These are phyloP conservation scores for Tribolium freemani DNA, from an alignment of 2,888 invertebrate genomes.

Conservation along the genomic window DNA sequence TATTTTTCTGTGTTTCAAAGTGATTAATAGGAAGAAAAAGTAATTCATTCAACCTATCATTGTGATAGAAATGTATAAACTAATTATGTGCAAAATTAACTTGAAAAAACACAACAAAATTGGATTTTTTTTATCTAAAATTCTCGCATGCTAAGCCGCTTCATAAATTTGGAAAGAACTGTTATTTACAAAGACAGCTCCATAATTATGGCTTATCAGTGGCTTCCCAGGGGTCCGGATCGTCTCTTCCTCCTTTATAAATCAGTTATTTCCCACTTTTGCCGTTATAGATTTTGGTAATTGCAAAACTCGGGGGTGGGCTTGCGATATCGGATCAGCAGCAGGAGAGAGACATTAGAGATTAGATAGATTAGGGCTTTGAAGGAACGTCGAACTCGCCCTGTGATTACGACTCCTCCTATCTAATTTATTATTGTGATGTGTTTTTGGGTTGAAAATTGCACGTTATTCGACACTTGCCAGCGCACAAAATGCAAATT, in stretches of 20 bases:
- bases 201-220: conserved; percentile 1
- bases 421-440: conserved; percentile 55
- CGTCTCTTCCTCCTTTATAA: conserved; percentile 3
- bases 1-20: too few relatives aligned
- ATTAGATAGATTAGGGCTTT: conserved; percentile 57
- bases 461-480: conserved; percentile 54
- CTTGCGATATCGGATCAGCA: conserved; percentile 48
- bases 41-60: too few relatives aligned
- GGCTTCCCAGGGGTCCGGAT: not conserved
- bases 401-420: conserved; percentile 56
- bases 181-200: not conserved
- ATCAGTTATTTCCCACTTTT: conserved; percentile 25
- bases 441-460: conserved; percentile 52
- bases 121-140: not conserved
- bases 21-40: too few relatives aligned
- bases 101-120: not conserved
- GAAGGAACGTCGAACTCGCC: conserved; percentile 56
- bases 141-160: not conserved
- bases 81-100: too few relatives aligned
- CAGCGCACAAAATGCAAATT: conserved; percentile 20
- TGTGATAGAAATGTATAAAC: too few relatives aligned
- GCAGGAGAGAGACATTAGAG: conserved; percentile 59
- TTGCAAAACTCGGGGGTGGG: conserved; percentile 37
- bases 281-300: conserved; percentile 22
- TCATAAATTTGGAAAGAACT: not conserved